phyloP scores from a whole-genome alignment of 1,140 invertebrate species.

The Drosophila dunni region DNA sequence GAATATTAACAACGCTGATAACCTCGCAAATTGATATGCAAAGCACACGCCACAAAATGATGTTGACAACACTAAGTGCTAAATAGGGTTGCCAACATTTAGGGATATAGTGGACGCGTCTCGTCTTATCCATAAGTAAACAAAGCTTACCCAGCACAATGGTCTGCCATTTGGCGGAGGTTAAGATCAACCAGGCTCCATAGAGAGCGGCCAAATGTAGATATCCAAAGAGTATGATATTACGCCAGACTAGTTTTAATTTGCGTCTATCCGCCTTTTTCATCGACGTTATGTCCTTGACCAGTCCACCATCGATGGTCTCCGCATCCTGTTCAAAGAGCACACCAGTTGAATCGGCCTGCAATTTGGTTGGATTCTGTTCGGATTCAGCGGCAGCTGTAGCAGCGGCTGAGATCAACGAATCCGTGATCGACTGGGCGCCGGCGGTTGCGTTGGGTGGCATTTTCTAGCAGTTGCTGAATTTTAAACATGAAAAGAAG shows the following conservation, averaged over 20 bases:
- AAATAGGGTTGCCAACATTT: background rate
- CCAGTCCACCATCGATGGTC: constrained; percentile 86
- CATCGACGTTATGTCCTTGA: constrained; percentile 84
- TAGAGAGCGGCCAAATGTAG: constrained; percentile 95
- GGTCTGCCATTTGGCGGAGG: constrained; percentile 92
- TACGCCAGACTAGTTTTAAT: constrained; percentile 94
- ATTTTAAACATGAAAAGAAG: constrained; percentile 6
- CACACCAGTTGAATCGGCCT: constrained; percentile 85
- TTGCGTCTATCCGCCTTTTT: constrained; percentile 84
- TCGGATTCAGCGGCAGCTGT: constrained; percentile 59
- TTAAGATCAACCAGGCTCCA: constrained; percentile 92
- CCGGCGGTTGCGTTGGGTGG: constrained; percentile 80
- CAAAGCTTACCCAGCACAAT: constrained; percentile 89
- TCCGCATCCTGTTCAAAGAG: constrained; percentile 88
- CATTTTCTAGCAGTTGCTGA: constrained; percentile 71
- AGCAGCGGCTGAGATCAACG: constrained; percentile 57
- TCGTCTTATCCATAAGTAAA: too few relatives aligned
- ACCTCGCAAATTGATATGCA: constrained; percentile 47
- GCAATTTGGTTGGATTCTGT: constrained; percentile 66
- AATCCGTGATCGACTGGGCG: constrained; percentile 77
- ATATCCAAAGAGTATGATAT: constrained; percentile 93
- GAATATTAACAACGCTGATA: constrained; percentile 53
- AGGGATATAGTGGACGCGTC: too few relatives aligned
- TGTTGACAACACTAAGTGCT: constrained; percentile 36
- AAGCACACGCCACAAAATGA: constrained; percentile 53